Evolutionary conservation across 2,888 invertebrate species (phyloP).

Genomic region (Lasioglossum calceatum): DNA sequence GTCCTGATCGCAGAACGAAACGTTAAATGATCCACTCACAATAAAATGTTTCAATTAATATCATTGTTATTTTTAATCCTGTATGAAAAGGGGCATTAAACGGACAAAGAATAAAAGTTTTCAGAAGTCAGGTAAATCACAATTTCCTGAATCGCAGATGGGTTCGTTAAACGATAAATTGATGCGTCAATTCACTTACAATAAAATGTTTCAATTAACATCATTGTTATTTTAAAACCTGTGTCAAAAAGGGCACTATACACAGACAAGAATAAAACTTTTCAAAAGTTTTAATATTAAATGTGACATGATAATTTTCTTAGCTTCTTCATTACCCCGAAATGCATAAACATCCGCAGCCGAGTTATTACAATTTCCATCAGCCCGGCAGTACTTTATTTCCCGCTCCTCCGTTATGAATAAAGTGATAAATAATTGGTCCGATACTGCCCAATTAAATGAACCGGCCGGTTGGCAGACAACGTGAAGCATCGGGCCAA

Average conservation of each 20-base stretch:
- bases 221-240: neutral
- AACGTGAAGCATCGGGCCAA: neutral
- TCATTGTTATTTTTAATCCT: neutral
- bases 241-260: neutral
- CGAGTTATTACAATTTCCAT: neutral
- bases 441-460: constrained; percentile 10
- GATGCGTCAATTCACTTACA: neutral
- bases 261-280: neutral
- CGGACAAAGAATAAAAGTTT: too few species aligned
- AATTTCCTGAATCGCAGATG: neutral
- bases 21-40: neutral
- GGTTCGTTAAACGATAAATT: neutral
- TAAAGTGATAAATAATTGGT: constrained; percentile 7
- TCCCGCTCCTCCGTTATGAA: neutral
- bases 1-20: neutral
- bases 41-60: neutral
- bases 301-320: neutral
- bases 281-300: neutral
- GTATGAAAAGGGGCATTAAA: too few species aligned
- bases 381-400: neutral
- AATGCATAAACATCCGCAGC: neutral
- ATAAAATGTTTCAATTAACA: neutral
- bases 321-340: neutral
- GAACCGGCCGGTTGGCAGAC: neutral
- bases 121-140: too few species aligned